Evolutionary conservation across 2,888 invertebrate species (phyloP).

Genomic region (Drosophila merina): DNA sequence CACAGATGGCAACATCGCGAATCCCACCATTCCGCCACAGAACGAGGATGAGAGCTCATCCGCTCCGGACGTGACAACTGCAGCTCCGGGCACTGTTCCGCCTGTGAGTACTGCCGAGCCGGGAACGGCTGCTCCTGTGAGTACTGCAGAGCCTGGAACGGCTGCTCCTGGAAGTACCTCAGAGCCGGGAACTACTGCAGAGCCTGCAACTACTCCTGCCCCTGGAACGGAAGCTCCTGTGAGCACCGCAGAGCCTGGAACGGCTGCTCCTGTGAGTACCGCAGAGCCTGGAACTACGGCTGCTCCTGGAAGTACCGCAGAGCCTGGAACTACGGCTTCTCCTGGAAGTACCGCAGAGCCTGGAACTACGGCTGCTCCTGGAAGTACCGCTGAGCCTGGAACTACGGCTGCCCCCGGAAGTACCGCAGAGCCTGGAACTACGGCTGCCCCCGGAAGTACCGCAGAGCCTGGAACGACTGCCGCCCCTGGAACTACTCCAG

Average conservation of each 20-base stretch:
- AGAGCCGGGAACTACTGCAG: not conserved
- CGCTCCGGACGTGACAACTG: not conserved
- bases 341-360: not conserved
- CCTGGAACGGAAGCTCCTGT: not conserved
- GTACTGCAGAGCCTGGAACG: conserved; percentile 1
- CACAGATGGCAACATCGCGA: conserved; percentile 63
- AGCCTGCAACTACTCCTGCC: not conserved
- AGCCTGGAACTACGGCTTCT: not conserved
- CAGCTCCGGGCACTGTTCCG: not conserved
- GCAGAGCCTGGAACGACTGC: not conserved
- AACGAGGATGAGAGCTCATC: conserved; percentile 33
- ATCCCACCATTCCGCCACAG: conserved; percentile 57
- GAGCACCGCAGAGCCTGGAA: not conserved
- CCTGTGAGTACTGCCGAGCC: conserved; percentile 15
- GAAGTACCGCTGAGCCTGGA: conserved; percentile 8
- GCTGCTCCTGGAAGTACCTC: not conserved
- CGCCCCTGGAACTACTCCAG: not conserved
- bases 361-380: not conserved
- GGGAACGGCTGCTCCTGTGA: not conserved
- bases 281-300: not conserved
- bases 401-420: not conserved
- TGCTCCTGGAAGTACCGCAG: not conserved
- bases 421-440: not conserved
- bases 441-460: conserved; percentile 4
- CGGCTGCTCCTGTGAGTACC: not conserved